Percentiles rank a stretch among this genome's conserved stretches.
Evolutionary conservation across 1,140 invertebrate genomes (phyloP).

Genomic region (Caenorhabditis remanei): DNA sequence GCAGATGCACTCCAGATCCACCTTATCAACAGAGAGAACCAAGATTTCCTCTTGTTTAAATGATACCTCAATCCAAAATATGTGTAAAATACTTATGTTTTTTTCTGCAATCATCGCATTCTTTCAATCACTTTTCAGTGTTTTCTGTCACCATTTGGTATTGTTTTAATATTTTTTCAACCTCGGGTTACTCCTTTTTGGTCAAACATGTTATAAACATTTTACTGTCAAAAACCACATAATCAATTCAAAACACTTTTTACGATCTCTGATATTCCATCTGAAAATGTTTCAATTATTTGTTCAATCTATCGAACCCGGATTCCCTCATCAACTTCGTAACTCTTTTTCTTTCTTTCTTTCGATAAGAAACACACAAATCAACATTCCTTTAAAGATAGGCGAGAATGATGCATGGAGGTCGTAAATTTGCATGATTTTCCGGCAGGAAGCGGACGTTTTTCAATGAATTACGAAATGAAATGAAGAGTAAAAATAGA

Average conservation of each 20-base stretch:
- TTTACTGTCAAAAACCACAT: too few relatives aligned
- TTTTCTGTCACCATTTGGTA: slow-evolving; percentile 25
- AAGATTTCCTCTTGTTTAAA: slow-evolving; percentile 26
- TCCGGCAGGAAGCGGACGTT: neutral
- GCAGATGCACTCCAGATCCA: slow-evolving; percentile 36
- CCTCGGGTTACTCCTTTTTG: neutral
- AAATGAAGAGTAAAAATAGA: neutral
- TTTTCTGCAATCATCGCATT: slow-evolving; percentile 16
- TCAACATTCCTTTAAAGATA: slow-evolving; percentile 28
- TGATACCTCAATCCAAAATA: neutral
- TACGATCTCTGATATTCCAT: too few relatives aligned
- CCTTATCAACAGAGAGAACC: slow-evolving; percentile 29
- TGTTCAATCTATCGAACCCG: slow-evolving; percentile 1
- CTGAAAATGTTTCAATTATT: too few relatives aligned
- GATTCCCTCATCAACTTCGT: slow-evolving; percentile 1
- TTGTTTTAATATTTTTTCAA: neutral
- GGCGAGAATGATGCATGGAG: slow-evolving; percentile 21
- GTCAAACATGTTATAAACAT: slow-evolving; percentile 11
- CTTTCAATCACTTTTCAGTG: slow-evolving; percentile 37
- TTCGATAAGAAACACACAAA: slow-evolving; percentile 49
- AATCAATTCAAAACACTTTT: too few relatives aligned
- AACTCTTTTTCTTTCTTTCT: slow-evolving; percentile 8
- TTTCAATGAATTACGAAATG: slow-evolving; percentile 7
- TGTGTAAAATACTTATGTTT: neutral
- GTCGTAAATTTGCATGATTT: slow-evolving; percentile 24